A percentile compares a stretch with the other conserved stretches of the same genome.
Conservation (phyloP, 2,113 vertebrate genomes). For the Erythrocercus mccallii region DNA sequence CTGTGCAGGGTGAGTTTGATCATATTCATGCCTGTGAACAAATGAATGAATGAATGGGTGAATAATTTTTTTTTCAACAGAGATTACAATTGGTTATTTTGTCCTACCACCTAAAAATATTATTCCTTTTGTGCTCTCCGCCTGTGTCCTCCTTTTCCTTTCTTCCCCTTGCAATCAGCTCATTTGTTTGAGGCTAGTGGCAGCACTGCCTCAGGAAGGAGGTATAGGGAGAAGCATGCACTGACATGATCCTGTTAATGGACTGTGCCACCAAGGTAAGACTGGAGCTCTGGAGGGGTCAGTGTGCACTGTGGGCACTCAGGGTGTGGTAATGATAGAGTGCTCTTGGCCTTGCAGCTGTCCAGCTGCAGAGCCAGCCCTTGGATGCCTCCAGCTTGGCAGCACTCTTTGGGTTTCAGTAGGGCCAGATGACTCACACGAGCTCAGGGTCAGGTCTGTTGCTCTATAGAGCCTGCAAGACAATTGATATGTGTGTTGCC, state of each 20-base stretch:
- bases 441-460: neutral
- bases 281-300: neutral
- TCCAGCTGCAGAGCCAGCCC: neutral
- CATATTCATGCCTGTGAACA: neutral
- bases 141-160: neutral
- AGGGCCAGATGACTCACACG: fast-evolving
- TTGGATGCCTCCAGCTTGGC: neutral
- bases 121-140: neutral
- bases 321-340: too few species aligned
- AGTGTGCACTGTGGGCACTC: neutral
- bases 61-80: neutral
- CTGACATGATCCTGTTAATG: neutral
- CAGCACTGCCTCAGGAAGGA: neutral
- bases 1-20: neutral
- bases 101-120: neutral
- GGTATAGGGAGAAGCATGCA: neutral
- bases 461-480: neutral
- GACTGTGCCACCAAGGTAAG: neutral
- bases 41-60: neutral
- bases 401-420: neutral
- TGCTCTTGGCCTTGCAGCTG: neutral
- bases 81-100: neutral
- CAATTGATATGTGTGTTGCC: neutral
- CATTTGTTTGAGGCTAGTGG: neutral
- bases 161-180: neutral